Conservation (phyloP, 2,797 vertebrate species). For the Buphagus erythrorhynchus region DNA sequence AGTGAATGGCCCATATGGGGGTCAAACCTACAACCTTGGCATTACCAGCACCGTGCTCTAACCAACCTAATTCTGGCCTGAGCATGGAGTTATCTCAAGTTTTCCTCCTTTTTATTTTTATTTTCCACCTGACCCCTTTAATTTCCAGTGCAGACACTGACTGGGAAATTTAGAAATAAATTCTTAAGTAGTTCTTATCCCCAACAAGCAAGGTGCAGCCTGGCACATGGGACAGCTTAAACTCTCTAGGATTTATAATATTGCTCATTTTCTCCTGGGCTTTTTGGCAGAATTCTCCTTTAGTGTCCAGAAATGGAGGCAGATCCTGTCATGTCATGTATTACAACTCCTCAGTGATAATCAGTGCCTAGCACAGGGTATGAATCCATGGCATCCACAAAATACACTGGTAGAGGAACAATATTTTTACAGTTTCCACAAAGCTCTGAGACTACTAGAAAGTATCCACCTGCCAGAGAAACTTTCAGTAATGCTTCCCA, state of each 20-base stretch:
- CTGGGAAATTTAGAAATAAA: background rate
- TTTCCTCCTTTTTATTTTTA: background rate
- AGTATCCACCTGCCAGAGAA: background rate
- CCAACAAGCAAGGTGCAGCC: background rate
- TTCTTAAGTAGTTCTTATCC: background rate
- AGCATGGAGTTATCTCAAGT: background rate
- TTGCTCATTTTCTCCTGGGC: background rate
- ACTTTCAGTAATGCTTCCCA: background rate
- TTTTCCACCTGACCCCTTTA: background rate
- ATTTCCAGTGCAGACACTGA: background rate
- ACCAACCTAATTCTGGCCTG: background rate
- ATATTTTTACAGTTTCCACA: background rate
- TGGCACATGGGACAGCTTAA: background rate
- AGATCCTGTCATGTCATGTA: accelerated
- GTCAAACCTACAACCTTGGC: background rate
- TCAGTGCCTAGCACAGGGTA: background rate
- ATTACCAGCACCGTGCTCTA: accelerated
- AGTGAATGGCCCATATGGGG: background rate
- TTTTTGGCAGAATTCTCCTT: background rate
- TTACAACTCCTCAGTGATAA: background rate
- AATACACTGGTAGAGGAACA: background rate
- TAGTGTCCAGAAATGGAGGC: background rate
- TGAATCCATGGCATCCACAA: background rate
- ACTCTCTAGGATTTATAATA: background rate
- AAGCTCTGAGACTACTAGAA: background rate